Percentiles rank a stretch among this genome's conserved stretches.
These are phyloP conservation scores for Pseudochromis fuscus DNA, from an alignment of 2,797 vertebrate species.

Conservation along the genomic window DNA sequence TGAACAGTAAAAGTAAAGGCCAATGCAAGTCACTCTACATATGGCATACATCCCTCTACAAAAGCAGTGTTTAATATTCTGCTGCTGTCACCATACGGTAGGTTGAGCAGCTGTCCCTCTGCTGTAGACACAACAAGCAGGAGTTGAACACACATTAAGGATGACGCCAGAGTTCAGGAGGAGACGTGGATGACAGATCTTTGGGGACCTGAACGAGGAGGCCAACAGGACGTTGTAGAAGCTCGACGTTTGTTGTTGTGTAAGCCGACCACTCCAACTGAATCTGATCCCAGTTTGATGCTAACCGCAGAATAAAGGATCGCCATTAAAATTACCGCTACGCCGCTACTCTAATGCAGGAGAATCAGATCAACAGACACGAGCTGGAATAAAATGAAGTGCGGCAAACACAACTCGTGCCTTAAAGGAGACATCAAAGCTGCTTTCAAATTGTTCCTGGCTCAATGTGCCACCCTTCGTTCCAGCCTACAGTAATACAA, in stretches of 20 bases:
- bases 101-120: slow-evolving; percentile 48
- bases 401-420: background rate
- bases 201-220: background rate
- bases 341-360: background rate
- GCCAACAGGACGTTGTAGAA: background rate
- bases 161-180: slow-evolving; percentile 45
- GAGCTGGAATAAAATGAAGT: background rate
- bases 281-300: background rate
- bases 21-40: background rate
- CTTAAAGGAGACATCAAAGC: background rate
- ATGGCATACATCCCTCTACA: slow-evolving; percentile 11
- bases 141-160: slow-evolving; percentile 42
- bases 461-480: background rate
- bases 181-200: slow-evolving; percentile 7
- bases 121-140: slow-evolving; percentile 50
- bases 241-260: background rate
- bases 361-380: slow-evolving; percentile 5
- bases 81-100: slow-evolving; percentile 32
- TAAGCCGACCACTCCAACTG: background rate
- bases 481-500: background rate
- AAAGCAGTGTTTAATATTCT: slow-evolving; percentile 56
- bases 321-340: background rate
- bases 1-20: background rate
- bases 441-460: background rate
- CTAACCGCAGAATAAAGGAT: slow-evolving; percentile 4